These are phyloP conservation scores for Xanthia icteritia DNA, from an alignment of 2,888 invertebrate genomes.

Conservation along the genomic window DNA sequence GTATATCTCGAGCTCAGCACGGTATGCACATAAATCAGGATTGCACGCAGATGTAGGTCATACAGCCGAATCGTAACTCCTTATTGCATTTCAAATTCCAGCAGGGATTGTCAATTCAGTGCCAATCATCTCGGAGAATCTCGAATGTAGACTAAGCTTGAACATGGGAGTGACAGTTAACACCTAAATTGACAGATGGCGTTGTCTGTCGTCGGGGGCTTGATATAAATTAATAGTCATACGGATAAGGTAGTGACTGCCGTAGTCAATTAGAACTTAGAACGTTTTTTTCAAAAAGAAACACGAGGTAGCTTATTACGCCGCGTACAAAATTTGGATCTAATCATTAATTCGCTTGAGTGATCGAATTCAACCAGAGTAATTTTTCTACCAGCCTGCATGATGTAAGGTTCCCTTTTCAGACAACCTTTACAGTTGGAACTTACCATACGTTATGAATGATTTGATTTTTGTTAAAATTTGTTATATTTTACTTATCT, in stretches of 20 bases:
- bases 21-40: constrained; percentile 12
- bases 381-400: background rate
- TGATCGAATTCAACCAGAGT: background rate
- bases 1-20: background rate
- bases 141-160: constrained; percentile 7
- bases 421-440: background rate
- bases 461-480: background rate
- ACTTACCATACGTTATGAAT: background rate
- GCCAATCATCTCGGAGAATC: constrained; percentile 34
- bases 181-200: constrained; percentile 22
- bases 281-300: background rate
- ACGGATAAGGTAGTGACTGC: background rate
- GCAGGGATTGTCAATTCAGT: constrained; percentile 41
- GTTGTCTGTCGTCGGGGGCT: background rate
- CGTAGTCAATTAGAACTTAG: background rate
- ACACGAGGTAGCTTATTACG: too few relatives aligned
- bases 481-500: background rate
- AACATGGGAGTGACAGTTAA: constrained; percentile 8
- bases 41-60: constrained; percentile 15
- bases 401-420: background rate
- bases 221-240: background rate
- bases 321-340: background rate
- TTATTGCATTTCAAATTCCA: constrained; percentile 40
- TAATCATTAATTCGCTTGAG: background rate
- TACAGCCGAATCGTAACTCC: background rate